Evolutionary conservation across 2,797 vertebrate species (phyloP), one percentile per base, ranked within the genome.

Genomic region (Anguilla marmorata): DNA sequence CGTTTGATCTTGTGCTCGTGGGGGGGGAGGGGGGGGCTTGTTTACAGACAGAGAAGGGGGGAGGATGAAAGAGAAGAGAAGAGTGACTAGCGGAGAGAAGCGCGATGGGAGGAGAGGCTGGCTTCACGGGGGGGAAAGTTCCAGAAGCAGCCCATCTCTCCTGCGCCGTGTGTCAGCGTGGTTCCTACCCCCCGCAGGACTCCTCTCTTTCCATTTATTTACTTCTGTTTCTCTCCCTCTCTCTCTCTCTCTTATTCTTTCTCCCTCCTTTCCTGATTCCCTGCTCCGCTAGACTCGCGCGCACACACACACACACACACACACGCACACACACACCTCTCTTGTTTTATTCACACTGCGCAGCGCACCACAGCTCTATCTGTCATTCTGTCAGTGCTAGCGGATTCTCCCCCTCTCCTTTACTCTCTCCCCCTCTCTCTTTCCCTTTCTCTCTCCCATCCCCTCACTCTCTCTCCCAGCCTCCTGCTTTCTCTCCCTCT

Each of bases 1-100:
- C 86, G 85, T 9, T 63, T 88, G 86, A 88, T 86, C 86, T 63
- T 86, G 82, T 58, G 82, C 84, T 19, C 33, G n/a, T 30, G 9
- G 58, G 82, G 37, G 37, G 37, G 37, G 1, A 0, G 82, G 37
- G 37, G 37, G 37, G 37, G 37, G 66, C n/a, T 21, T 12, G 41
- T 66, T 83, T 84, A 87, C 54, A 27, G 54, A 48, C 52, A 24
- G 48, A 50, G 8, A 30, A 60, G 33, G 41, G 27, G 27, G 1
- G 74, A 30, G 41, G 72, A 58, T 60, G 69, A 80, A 87, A 88
- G 37, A 37, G 37, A 37, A 37, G 37, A 85, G 56, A 58, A 82
- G 54, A 24, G 63, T 14, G 63, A 66, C 19, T 66, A 5, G 24
- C 6, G 63, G 3, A 1, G 63, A 33, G 30, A 33, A 33, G 30